Evolutionary conservation across 2,113 vertebrate genomes (phyloP), one percentile per base, ranked within the genome.

Genomic region (Semicossyphus pulcher): DNA sequence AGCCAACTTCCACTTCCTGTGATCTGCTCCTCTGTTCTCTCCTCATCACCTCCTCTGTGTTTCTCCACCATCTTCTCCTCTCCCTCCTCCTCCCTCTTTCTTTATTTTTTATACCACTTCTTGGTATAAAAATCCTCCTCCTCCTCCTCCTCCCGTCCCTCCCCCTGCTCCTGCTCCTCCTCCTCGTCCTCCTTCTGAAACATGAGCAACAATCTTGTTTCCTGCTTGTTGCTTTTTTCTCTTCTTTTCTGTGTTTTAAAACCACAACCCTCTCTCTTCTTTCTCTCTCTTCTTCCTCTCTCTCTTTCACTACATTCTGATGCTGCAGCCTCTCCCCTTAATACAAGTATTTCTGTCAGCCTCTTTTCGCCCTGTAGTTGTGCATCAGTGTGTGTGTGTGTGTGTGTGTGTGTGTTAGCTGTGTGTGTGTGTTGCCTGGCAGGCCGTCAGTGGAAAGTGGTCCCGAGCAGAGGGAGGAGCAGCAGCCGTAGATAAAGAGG

Each of bases 381-480:
- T n/a, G n/a, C n/a, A n/a, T n/a, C n/a, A n/a, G n/a, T n/a, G n/a
- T n/a, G n/a, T n/a, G n/a, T n/a, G n/a, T n/a, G n/a, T n/a, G n/a
- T n/a, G n/a, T n/a, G n/a, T n/a, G n/a, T n/a, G n/a, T 26, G 54
- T n/a, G 12, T 61, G 41, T 60, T 49, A 34, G 1, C 56, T 21
- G 31, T 64, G 41, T 1, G 72, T 72, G n/a, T n/a, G n/a, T 64
- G 69, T 29, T 72, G 56, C 64, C 72, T 88, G 88, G 88, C 88
- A 85, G 86, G 26, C 1, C 2, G 2, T 66, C 61, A 71, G 82
- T 88, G 89, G 84, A 88, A 90, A 88, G 78, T 32, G 73, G 83
- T 76, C 59, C 54, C 60, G 48, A 41, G 42, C 25, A 64, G 64
- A 69, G 75, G 85, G 78, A 78, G 88, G 80, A 86, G 80, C 34